phyloP scores from a whole-genome alignment of 2,113 vertebrate genomes.

The Polypterus senegalus region DNA sequence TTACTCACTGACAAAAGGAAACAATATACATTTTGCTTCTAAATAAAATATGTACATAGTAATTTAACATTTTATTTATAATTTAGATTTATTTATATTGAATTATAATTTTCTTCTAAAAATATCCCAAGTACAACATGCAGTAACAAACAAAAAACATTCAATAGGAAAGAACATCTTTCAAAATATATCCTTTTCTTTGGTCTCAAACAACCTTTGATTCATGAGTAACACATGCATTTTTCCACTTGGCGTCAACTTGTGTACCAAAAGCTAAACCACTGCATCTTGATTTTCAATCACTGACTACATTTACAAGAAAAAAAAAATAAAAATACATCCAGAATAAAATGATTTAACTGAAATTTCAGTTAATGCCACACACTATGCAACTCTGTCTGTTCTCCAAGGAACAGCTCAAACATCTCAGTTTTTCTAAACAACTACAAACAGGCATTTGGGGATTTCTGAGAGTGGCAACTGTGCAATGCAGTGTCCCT shows the following conservation, averaged over 20 bases:
- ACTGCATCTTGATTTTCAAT: neutral
- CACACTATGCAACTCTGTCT: constrained; percentile 24
- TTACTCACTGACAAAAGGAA: no score
- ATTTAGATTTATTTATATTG: no score
- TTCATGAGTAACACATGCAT: neutral
- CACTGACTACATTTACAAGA: constrained; percentile 7
- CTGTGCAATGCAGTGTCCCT: constrained; percentile 37
- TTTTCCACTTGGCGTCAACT: no score
- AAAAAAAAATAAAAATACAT: constrained; percentile 36
- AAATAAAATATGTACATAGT: no score
- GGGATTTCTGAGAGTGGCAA: constrained; percentile 38
- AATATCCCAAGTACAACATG: neutral
- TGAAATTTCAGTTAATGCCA: constrained; percentile 31
- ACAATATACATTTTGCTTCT: no score
- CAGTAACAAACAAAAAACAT: neutral
- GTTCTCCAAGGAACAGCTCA: constrained; percentile 45
- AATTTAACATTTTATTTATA: no score
- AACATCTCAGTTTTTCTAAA: constrained; percentile 57
- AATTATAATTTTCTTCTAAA: no score
- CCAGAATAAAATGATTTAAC: constrained; percentile 7
- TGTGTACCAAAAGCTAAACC: neutral
- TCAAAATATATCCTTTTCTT: neutral
- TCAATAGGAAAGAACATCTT: neutral
- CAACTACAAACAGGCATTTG: constrained; percentile 47
- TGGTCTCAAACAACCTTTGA: neutral